A percentile compares a stretch with the other conserved stretches of the same genome.
phyloP scores from a whole-genome alignment of 2,888 invertebrate genomes.

The Griposia aprilina region DNA sequence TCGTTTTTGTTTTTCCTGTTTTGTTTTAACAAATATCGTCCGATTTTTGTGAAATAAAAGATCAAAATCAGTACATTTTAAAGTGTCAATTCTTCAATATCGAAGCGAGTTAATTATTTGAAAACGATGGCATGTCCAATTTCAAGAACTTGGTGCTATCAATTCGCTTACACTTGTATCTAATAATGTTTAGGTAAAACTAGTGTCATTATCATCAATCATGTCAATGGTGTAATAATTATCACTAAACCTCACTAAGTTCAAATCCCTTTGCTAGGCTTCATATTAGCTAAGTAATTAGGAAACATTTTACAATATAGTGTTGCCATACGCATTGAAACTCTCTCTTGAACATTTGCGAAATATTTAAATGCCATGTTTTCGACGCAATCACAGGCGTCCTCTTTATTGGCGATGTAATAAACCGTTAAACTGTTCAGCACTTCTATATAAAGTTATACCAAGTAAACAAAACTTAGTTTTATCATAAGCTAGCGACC shows the following conservation, averaged over 20 bases:
- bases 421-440: constrained; percentile 5
- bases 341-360: constrained; percentile 45
- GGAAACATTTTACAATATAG: constrained; percentile 16
- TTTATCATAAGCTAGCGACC: background rate
- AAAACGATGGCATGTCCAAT: background rate
- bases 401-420: background rate
- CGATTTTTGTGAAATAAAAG: background rate
- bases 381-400: constrained; percentile 19
- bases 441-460: background rate
- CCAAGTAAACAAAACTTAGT: background rate
- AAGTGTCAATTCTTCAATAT: background rate
- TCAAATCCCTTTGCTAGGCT: background rate
- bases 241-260: background rate
- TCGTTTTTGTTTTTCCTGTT: constrained; percentile 4
- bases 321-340: constrained; percentile 24
- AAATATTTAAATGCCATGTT: constrained; percentile 52
- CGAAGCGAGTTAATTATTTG: background rate
- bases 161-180: background rate
- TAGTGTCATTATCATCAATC: background rate
- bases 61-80: background rate
- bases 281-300: constrained; percentile 10
- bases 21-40: background rate
- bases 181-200: background rate
- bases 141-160: background rate
- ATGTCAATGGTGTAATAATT: background rate